Evolutionary conservation across 2,888 invertebrate species (phyloP), one percentile per base, ranked within the genome.

Genomic region (Hirtodrosophila duncani): DNA sequence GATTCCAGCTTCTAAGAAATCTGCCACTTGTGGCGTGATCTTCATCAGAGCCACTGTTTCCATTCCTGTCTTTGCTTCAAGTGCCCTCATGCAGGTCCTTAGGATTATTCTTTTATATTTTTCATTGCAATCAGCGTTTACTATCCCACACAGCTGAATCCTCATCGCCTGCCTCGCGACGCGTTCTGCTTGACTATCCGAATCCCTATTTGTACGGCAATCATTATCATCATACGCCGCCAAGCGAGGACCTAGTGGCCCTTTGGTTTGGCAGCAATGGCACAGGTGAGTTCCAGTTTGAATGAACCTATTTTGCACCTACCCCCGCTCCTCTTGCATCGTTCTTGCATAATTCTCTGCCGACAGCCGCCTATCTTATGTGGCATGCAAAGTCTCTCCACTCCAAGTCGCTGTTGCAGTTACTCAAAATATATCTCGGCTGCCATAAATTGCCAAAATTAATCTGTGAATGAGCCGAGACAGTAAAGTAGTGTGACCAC

Each of bases 201-300:
- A 87, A 79, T 72, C 86, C 87, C 14, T 87, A 87, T 78, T 63
- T 87, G 42, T 87, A 87, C 68, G 84, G 87, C 30, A 87, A 87
- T 68, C 86, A 83, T 60, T 88, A 88, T 87, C 71, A 58, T 86
- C 88, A 87, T 63, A 83, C 87, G 71, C 88, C 91, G 75, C 91
- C 91, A 83, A 92, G 91, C 85, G 93, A 93, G 88, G 93, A 93
- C 85, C 88, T 93, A 83, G 92, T 93, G 84, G 92, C 92, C 67
- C 89, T 92, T 69, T 93, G 92, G 90, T 91, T 93, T 84, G 90
- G 91, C 72, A 90, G 91, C 83, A 89, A 90, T 83, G 89, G 87
- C 58, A 85, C 91, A 87, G 90, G 90, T 90, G 86, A 89, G 88
- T 86, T 77, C 10, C 50, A 51, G 10, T 26, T 33, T 9, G 21